These are phyloP conservation scores for Orthosia cruda DNA, from an alignment of 2,888 invertebrate species.

Conservation along the genomic window DNA sequence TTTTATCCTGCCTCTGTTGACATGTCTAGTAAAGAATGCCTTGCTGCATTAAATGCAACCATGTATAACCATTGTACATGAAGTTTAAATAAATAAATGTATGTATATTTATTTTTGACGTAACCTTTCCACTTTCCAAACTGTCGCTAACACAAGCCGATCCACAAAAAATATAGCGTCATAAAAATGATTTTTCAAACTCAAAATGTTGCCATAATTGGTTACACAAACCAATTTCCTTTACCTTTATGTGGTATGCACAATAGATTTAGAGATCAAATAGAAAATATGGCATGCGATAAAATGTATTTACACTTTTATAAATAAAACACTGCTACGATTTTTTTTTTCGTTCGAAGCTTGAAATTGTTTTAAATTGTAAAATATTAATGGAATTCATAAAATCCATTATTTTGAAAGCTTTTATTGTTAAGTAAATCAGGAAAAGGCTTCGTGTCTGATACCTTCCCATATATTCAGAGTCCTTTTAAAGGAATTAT, in stretches of 20 bases:
- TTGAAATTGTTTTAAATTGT: conserved; percentile 9
- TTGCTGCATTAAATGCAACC: too few species aligned
- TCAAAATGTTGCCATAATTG: conserved; percentile 25
- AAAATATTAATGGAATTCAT: neutral
- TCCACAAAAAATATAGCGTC: neutral
- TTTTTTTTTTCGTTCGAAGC: neutral
- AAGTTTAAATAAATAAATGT: neutral
- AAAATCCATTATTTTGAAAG: conserved; percentile 7
- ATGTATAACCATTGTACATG: too few species aligned
- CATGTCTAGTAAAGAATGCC: too few species aligned
- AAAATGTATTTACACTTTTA: neutral
- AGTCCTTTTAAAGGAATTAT: too few species aligned
- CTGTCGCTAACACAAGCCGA: neutral
- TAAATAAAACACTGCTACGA: conserved; percentile 11
- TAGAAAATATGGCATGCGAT: conserved; percentile 6
- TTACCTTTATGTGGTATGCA: conserved; percentile 2
- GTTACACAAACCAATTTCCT: conserved; percentile 29
- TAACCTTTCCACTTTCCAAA: neutral
- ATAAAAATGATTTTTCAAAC: neutral
- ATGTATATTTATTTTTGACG: neutral
- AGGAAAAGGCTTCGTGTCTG: neutral
- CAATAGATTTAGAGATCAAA: conserved; percentile 2
- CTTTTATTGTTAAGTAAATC: neutral
- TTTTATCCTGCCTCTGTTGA: too few species aligned
- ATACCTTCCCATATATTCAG: too few species aligned